Evolutionary conservation across 2,113 vertebrate genomes (phyloP).

Genomic region (Leuciscus idus): DNA sequence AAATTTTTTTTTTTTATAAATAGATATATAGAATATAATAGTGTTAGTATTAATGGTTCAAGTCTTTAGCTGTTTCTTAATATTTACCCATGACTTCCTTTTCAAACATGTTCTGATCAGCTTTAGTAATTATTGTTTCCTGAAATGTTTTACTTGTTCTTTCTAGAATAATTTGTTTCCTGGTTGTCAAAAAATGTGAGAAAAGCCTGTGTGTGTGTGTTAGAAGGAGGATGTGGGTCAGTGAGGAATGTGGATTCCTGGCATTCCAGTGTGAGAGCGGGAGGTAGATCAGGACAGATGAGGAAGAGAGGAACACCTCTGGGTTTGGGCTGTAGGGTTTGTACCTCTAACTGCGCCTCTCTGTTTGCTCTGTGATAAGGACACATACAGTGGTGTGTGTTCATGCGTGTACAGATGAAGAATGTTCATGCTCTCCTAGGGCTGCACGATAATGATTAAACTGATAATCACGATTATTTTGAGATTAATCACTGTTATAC

Average conservation of each 20-base stretch:
- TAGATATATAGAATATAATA: no score
- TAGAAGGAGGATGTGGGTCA: not conserved
- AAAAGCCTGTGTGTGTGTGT: no score
- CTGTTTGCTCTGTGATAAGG: constrained; percentile 12
- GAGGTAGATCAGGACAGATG: not conserved
- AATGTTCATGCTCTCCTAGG: constrained; percentile 1
- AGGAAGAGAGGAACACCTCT: not conserved
- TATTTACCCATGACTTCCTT: not conserved
- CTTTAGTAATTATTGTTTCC: not conserved
- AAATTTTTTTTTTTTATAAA: no score
- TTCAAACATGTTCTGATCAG: not conserved
- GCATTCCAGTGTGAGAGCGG: constrained; percentile 16
- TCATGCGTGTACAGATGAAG: not conserved
- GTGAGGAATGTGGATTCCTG: constrained; percentile 1
- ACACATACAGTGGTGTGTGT: not conserved
- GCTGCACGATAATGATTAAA: not conserved
- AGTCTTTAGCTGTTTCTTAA: not conserved
- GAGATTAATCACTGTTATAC: no score
- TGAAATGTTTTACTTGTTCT: not conserved
- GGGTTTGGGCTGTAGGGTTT: not conserved
- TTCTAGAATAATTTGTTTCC: not conserved
- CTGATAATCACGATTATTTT: no score
- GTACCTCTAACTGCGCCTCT: not conserved
- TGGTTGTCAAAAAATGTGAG: not conserved
- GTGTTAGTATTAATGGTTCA: no score